phyloP scores from a whole-genome alignment of 2,797 vertebrate species.

The Labroides dimidiatus region DNA sequence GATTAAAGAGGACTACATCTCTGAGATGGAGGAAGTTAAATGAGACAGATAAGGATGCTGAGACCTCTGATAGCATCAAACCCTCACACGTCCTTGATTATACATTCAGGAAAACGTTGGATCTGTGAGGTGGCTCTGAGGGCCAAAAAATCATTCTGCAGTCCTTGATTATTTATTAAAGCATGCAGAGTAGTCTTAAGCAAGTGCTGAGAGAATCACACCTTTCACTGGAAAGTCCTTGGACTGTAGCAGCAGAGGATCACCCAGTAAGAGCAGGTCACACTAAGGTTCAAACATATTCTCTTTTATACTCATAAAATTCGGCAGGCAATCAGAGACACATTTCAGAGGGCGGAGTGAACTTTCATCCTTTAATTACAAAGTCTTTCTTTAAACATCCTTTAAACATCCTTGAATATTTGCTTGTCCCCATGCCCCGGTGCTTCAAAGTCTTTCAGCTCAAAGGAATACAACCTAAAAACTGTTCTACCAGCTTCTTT shows the following conservation, averaged over 20 bases:
- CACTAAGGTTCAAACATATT: slow-evolving; percentile 18
- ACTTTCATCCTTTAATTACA: slow-evolving; percentile 38
- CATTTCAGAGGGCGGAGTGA: slow-evolving; percentile 22
- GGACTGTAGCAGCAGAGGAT: slow-evolving; percentile 7
- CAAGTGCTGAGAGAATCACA: slow-evolving; percentile 20
- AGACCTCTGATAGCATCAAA: slow-evolving; percentile 52
- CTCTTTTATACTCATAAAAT: slow-evolving; percentile 26
- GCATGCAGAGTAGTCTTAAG: slow-evolving; percentile 36
- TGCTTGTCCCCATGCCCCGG: slow-evolving; percentile 11
- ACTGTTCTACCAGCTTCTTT: neutral
- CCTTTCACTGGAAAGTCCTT: slow-evolving; percentile 29
- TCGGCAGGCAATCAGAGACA: slow-evolving; percentile 31
- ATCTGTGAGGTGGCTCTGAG: slow-evolving; percentile 32
- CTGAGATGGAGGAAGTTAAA: slow-evolving; percentile 55
- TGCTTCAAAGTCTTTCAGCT: slow-evolving; percentile 7
- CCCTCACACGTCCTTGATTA: slow-evolving; percentile 61
- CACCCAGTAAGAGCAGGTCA: slow-evolving; percentile 3
- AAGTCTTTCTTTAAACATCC: slow-evolving; percentile 13
- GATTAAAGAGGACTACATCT: slow-evolving; percentile 50
- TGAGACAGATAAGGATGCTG: slow-evolving; percentile 62
- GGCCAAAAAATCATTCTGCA: slow-evolving; percentile 26
- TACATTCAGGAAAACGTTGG: slow-evolving; percentile 33
- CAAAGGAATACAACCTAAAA: slow-evolving; percentile 10
- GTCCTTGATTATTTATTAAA: slow-evolving; percentile 52
- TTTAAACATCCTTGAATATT: slow-evolving; percentile 26